Base-by-base conservation (phyloP, 2,797 vertebrate species). In the Trachurus trachurus region DNA sequence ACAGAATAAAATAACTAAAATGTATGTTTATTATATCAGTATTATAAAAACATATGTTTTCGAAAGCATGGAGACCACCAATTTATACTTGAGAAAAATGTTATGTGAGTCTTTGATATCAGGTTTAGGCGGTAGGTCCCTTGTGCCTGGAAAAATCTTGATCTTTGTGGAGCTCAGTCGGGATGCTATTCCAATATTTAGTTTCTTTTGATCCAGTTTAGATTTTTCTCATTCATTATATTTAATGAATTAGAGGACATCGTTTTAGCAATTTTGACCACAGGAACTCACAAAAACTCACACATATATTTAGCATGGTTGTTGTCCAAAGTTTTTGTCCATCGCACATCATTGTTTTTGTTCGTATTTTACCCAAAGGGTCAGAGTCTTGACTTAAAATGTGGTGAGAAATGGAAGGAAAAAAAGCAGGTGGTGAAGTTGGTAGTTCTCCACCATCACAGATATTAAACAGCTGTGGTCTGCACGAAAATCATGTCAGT, bases 401-500 rank as follows among this genome's bases (percentile, higher is more conserved):
- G 39, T 15, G 0, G 13, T 44, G 4, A 10, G 5, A 45, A 70
- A 53, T 2, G 29, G 12, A 72, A 17, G 5, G 21, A 31, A 45
- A 59, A 0, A 42, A 62, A 42, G 54, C 7, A 19, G 12, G 5
- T 31, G 16, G 2, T 40, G 8, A 21, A 60, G 44, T 42, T 63
- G 9, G 26, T 45, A 40, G 17, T 47, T 78, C 64, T 39, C 37
- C 44, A 52, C 50, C 19, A 12, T 56, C 42, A 29, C 9, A 54
- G n/a, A 44, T 44, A 45, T 69, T 39, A 52, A 52, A 16, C 21
- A 40, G 6, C 60, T 44, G 50, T 22, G 21, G 37, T 76, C 34
- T 54, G 31, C 64, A 52, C 0, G 34, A 2, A 59, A 58, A 77
- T 58, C 44, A 6, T 29, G 64, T 61, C 42, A 57, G 21, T 71